Evolutionary conservation across 2,113 vertebrate genomes (phyloP), one percentile per base, ranked within the genome.

Genomic region (Herpailurus yagouaroundi): DNA sequence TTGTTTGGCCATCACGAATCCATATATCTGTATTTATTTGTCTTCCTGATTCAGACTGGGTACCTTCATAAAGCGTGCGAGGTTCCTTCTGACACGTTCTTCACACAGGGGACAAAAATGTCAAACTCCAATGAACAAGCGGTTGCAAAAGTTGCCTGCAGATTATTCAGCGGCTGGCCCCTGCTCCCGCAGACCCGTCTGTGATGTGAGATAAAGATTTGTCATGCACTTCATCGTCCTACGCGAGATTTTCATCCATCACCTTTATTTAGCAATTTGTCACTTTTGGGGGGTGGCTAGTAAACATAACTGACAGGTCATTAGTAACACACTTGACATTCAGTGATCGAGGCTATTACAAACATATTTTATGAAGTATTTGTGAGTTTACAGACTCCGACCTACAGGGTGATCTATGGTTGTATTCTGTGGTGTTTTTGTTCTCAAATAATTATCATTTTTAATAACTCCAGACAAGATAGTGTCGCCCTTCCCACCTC

Each of bases 391-490:
- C 7, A 74, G 45, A n/a, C 1, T 33, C 14, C 14, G 55, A 79
- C 29, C 25, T 83, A 1, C 3, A 12, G 13, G 21, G 11, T 9
- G 11, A 60, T 55, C 25, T 2, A 3, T 11, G 11, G 16, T 1
- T 48, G 21, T 1, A 21, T 36, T 86, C n/a, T 33, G 11, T 5
- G 1, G 9, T 50, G 2, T 88, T 33, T 77, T 71, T 50, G 12
- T 27, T 63, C 55, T 73, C 69, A 66, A 27, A 25, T 60, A 48
- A 52, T 55, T 60, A 7, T 19, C 1, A 14, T 33, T 0, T 29
- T 25, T 52, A 81, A 29, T 18, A 63, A 60, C 19, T 81, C 13
- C n/a, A 8, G 29, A 77, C 2, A 25, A 68, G 38, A 69, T 0
- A 21, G 11, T 50, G 2, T 57, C 36, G 14, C 10, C 3, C 2